Base-by-base conservation (phyloP, 2,113 vertebrate species). In the Hirundichthys speculiger region DNA sequence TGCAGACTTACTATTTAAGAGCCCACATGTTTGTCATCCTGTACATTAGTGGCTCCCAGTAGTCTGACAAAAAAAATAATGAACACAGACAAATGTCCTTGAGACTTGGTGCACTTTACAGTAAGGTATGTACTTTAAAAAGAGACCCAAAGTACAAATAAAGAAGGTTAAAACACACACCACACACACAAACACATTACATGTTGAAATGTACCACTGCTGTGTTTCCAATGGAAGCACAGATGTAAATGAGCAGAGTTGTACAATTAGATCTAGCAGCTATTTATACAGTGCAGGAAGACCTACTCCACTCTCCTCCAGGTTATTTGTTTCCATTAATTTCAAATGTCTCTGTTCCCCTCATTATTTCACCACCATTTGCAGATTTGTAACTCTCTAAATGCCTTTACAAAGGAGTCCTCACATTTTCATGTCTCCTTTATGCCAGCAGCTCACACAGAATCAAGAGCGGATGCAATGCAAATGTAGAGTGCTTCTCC, bases 401-500 rank as follows among this genome's bases (percentile, higher is more conserved):
- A 34, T 34, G 30, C 30, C 30, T 34, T 34, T 6, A 34, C 30
- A 34, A 34, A 34, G 30, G n/a, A n/a, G n/a, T n/a, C n/a, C n/a
- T n/a, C n/a, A 34, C 30, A n/a, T 49, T 58, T 74, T 42, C 47
- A 62, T 13, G 7, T 34, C 40, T 59, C 30, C 24, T 13, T 22
- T 11, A 14, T 71, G 48, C 55, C 70, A 56, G 43, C 34, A 78
- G 64, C 73, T 48, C 50, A 41, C 3, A 19, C 49, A 64, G 14
- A 82, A 40, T 64, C 13, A 30, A 63, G 55, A 80, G 54, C 45
- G 14, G 57, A 68, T 62, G 60, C 49, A 57, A 68, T 62, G 60
- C 49, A 57, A 42, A 25, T 19, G 27, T 53, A 34, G 64, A 63
- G 71, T 56, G 3, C 25, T 55, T 55, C 70, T 68, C 82, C 78